phyloP scores from a whole-genome alignment of 2,888 invertebrate genomes.

The Aphidoletes aphidimyza region DNA sequence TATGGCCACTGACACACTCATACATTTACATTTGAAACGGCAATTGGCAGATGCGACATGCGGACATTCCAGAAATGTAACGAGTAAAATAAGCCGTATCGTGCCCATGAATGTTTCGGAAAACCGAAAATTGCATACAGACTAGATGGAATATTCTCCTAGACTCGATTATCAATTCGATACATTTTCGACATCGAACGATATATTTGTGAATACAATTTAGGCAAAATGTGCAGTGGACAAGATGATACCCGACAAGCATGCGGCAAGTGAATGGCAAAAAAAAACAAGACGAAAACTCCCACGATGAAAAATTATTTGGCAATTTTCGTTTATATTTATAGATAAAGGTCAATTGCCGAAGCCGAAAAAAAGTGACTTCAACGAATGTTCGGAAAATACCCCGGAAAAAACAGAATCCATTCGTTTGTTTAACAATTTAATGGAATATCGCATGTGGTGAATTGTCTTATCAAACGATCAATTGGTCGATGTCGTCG shows the following conservation, averaged over 20 bases:
- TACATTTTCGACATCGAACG: neutral
- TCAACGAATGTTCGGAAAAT: neutral
- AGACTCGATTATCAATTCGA: neutral
- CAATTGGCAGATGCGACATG: slow-evolving; percentile 2
- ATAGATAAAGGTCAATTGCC: neutral
- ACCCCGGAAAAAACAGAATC: neutral
- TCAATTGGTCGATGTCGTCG: neutral
- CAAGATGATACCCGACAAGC: neutral
- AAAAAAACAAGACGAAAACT: neutral
- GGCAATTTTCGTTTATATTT: slow-evolving; percentile 36
- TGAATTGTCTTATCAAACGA: neutral
- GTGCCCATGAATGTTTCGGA: neutral
- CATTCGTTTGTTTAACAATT: slow-evolving; percentile 50
- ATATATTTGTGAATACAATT: neutral
- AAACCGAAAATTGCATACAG: neutral
- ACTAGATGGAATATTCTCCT: neutral
- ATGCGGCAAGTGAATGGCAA: neutral
- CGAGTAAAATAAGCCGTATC: neutral
- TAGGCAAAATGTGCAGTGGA: neutral
- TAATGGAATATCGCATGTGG: slow-evolving; percentile 11
- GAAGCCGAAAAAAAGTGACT: neutral
- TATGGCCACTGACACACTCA: neutral
- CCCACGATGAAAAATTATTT: slow-evolving; percentile 47
- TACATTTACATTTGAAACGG: neutral
- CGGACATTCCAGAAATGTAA: neutral